Evolutionary conservation across 2,888 invertebrate species (phyloP).

Genomic region (Agriopis leucophaearia): DNA sequence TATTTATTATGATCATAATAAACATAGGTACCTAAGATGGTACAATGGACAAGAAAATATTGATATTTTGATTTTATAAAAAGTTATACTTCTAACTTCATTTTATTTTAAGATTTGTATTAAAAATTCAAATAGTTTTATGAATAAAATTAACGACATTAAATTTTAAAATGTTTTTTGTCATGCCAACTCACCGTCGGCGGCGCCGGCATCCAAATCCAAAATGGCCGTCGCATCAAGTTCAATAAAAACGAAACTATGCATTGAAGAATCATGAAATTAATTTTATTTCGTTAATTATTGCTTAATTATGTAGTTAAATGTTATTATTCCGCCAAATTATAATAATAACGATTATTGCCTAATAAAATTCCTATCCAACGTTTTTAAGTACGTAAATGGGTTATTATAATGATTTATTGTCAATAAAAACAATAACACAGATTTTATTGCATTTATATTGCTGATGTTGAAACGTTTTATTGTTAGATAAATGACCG

Average conservation of each 20-base stretch:
- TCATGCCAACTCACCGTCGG: background rate
- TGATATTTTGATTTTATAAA: too few relatives aligned
- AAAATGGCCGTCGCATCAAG: slow-evolving; percentile 29
- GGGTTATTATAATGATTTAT: slow-evolving; percentile 54
- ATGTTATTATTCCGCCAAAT: slow-evolving; percentile 39
- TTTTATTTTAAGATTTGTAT: too few relatives aligned
- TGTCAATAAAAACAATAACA: slow-evolving; percentile 64
- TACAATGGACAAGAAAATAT: too few relatives aligned
- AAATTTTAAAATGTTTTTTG: background rate
- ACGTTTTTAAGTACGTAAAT: slow-evolving; percentile 48
- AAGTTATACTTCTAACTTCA: too few relatives aligned
- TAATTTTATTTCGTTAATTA: slow-evolving; percentile 28
- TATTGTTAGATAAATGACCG: slow-evolving; percentile 53
- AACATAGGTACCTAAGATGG: background rate
- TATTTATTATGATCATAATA: background rate
- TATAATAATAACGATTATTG: slow-evolving; percentile 42
- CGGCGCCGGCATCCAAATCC: slow-evolving; percentile 11
- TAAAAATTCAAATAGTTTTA: background rate
- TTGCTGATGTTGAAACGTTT: slow-evolving; percentile 55
- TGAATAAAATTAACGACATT: background rate
- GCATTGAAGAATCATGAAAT: slow-evolving; percentile 18
- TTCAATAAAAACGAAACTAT: slow-evolving; percentile 16
- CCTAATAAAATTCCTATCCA: slow-evolving; percentile 45
- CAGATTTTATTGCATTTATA: slow-evolving; percentile 64
- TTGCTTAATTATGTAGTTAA: slow-evolving; percentile 34